Evolutionary conservation across 1,140 invertebrate genomes (phyloP), one percentile per base, ranked within the genome.

Genomic region (Drosophila parvula): DNA sequence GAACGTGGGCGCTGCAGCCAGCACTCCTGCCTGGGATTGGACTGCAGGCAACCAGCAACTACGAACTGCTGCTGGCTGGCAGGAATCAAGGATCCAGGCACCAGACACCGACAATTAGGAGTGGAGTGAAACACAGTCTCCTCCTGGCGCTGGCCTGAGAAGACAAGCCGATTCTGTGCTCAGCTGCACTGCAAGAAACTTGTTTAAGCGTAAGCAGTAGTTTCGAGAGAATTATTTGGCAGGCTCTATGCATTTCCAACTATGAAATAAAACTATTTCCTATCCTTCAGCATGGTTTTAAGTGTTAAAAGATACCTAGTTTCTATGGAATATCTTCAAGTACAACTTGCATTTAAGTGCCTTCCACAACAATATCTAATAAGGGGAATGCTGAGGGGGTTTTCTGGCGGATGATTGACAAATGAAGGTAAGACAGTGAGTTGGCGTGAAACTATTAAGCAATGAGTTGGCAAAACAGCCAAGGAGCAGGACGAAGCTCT

Each of bases 381-480:
- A 40, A 3, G 12, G 11, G 38, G 6, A 14, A 14, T 30, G n/a
- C 10, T 10, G 32, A 16, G 8, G n/a, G n/a, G n/a, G n/a, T n/a
- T n/a, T n/a, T n/a, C n/a, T n/a, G n/a, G n/a, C n/a, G n/a, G n/a
- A n/a, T n/a, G 60, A 77, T 83, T 86, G 82, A 86, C 83, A 86
- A 86, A 86, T 88, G 83, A 76, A 74, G 67, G 28, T 44, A 44
- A 65, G 48, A 18, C 57, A 50, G 50, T 59, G 57, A 77, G 57
- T 48, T 79, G 76, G 68, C 83, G 50, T 57, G 38, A 50, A 60
- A 63, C 74, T 82, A 82, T 82, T 78, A 75, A 81, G 58, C 63
- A 61, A 85, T 75, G 40, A 61, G 38, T 16, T 30, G 47, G 55
- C 16, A 30, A 61, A 22, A n/a, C 9, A 3, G 9, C 14, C 38